Evolutionary conservation across 1,140 invertebrate species (phyloP).

Genomic region (Psix sp.): DNA sequence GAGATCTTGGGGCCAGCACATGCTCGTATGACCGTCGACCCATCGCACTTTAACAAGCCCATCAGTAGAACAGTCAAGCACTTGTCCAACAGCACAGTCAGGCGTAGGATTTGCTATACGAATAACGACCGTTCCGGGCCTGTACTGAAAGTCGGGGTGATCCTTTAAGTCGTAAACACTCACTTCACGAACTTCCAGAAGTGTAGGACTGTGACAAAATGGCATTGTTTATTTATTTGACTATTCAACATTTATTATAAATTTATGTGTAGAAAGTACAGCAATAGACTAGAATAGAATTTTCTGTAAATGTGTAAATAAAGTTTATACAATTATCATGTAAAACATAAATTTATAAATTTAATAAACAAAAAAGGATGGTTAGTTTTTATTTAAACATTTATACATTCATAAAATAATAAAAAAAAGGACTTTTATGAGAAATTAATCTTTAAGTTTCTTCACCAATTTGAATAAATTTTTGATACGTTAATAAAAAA

Average conservation of each 20-base stretch:
- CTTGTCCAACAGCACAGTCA: constrained; percentile 90
- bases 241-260: not conserved
- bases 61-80: constrained; percentile 91
- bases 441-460: too few species aligned
- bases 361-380: too few species aligned
- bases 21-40: constrained; percentile 89
- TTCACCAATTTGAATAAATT: too few species aligned
- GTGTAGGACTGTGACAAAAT: constrained; percentile 81
- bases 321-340: too few species aligned
- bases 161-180: constrained; percentile 97
- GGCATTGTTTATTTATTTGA: not conserved
- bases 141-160: constrained; percentile 95
- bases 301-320: too few species aligned
- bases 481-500: too few species aligned
- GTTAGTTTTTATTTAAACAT: too few species aligned
- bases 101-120: constrained; percentile 83
- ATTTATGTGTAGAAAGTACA: too few species aligned
- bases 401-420: too few species aligned
- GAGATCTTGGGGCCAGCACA: constrained; percentile 93
- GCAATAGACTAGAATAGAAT: too few species aligned
- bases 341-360: too few species aligned
- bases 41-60: constrained; percentile 91
- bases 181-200: constrained; percentile 86
- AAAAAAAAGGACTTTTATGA: too few species aligned
- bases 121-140: constrained; percentile 93